phyloP scores from a whole-genome alignment of 2,797 vertebrate genomes.

The Diceros bicornis region DNA sequence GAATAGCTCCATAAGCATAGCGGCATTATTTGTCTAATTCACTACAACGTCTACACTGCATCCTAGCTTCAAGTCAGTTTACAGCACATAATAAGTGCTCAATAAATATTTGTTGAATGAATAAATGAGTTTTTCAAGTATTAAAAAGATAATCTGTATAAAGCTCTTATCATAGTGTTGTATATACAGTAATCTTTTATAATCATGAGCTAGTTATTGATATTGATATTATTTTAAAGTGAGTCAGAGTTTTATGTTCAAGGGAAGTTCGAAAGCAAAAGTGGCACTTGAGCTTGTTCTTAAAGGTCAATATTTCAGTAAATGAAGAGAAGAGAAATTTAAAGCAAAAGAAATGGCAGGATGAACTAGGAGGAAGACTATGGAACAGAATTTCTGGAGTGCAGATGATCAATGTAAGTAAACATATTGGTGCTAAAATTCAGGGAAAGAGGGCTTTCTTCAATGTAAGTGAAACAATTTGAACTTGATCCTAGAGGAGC shows the following conservation, averaged over 20 bases:
- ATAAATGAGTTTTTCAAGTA: background rate
- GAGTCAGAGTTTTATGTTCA: background rate
- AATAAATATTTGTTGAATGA: background rate
- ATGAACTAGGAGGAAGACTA: background rate
- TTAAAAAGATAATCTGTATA: background rate
- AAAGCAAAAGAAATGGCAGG: background rate
- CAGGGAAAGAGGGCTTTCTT: background rate
- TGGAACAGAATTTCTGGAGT: background rate
- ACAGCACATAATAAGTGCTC: background rate
- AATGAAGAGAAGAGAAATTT: background rate
- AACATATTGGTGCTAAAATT: background rate
- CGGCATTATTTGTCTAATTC: background rate
- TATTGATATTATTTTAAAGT: conserved; percentile 34
- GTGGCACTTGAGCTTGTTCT: background rate
- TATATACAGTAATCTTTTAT: background rate
- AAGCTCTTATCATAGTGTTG: background rate
- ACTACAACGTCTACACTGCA: background rate
- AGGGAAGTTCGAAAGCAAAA: background rate
- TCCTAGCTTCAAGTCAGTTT: background rate
- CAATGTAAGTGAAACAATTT: background rate
- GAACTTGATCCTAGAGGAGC: background rate
- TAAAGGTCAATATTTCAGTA: background rate
- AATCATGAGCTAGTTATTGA: background rate
- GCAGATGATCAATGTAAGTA: background rate
- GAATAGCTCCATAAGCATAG: background rate